Conservation (phyloP, 2,888 invertebrate genomes). For the Nemurella pictetii region DNA sequence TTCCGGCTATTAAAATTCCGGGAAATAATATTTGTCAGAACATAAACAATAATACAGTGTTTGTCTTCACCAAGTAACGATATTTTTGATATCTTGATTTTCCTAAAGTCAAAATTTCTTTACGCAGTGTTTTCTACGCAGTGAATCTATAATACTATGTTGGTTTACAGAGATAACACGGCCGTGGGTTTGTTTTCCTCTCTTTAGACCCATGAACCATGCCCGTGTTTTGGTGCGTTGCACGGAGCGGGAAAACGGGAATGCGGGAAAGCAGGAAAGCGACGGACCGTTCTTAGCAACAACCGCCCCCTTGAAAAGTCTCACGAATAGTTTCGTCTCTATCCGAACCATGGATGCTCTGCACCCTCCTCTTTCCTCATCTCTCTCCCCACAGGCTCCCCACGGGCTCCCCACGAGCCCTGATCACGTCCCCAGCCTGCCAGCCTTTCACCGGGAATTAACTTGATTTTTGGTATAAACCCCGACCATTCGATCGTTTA, state of each 20-base stretch:
- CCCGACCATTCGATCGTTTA: conserved; percentile 20
- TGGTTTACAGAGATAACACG: conserved; percentile 11
- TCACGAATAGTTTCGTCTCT: conserved; percentile 27
- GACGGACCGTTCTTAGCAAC: background rate
- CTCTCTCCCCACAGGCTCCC: background rate
- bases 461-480: conserved; percentile 22
- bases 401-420: background rate
- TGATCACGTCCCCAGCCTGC: conserved; percentile 15
- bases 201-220: background rate
- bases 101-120: background rate
- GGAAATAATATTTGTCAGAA: background rate
- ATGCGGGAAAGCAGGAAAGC: background rate
- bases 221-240: background rate
- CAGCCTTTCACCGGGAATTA: conserved; percentile 1
- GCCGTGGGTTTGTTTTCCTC: conserved; percentile 17
- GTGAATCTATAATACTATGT: background rate
- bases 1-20: too few species aligned
- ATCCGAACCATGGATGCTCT: background rate
- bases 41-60: background rate
- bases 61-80: background rate
- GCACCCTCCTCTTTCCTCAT: background rate
- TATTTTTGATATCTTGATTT: background rate
- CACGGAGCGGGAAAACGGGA: background rate
- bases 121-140: background rate
- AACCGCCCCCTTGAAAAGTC: conserved; percentile 14